Percentiles rank a stretch among this genome's conserved stretches.
phyloP scores from a whole-genome alignment of 92 coral and sea anemone genomes.

The Parazoanthus atlanticus region DNA sequence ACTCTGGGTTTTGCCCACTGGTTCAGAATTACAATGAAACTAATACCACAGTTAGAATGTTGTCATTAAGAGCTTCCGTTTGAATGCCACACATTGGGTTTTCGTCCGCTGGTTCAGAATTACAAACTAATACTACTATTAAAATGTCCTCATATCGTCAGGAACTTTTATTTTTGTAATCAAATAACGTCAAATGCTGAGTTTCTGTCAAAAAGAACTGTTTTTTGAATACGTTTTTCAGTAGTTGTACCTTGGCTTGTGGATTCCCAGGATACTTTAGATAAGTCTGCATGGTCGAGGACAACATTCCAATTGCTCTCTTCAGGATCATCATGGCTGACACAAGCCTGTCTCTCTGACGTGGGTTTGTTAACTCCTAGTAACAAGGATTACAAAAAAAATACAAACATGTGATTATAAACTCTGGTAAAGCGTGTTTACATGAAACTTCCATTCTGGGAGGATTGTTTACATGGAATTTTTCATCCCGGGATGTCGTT shows the following conservation, averaged over 20 bases:
- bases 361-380: slow-evolving; percentile 86
- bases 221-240: too few relatives aligned
- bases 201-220: too few relatives aligned
- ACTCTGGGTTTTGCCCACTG: too few relatives aligned
- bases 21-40: too few relatives aligned
- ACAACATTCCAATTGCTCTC: slow-evolving; percentile 72
- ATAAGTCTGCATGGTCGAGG: slow-evolving; percentile 81
- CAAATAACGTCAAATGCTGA: too few relatives aligned
- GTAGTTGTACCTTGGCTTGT: slow-evolving; percentile 71
- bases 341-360: slow-evolving; percentile 79
- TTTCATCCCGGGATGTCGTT: too few relatives aligned
- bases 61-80: not conserved
- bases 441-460: too few relatives aligned
- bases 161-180: too few relatives aligned
- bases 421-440: not conserved
- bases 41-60: too few relatives aligned
- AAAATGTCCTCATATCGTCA: too few relatives aligned
- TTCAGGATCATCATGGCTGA: slow-evolving; percentile 87
- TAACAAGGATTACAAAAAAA: not conserved
- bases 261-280: slow-evolving; percentile 73
- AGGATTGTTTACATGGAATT: too few relatives aligned
- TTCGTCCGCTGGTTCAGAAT: not conserved
- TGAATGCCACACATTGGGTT: not conserved
- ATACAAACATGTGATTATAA: not conserved
- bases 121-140: not conserved